Evolutionary conservation across 2,888 invertebrate genomes (phyloP).

Genomic region (Melieria omissa): DNA sequence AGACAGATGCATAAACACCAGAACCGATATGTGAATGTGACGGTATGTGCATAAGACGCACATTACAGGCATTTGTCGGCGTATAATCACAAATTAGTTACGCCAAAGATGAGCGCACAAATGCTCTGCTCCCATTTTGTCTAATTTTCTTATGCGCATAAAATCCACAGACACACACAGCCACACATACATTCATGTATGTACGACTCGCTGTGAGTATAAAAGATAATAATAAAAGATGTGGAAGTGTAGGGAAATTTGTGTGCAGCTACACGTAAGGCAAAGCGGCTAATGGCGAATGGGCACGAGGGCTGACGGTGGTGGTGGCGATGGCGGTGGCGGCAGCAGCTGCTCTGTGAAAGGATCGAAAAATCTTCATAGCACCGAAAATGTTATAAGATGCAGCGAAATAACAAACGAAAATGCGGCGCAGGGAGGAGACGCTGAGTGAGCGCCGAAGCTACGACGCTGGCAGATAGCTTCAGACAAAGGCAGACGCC

Average conservation of each 20-base stretch:
- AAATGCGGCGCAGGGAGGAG: no score
- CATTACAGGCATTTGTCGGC: conserved; percentile 23
- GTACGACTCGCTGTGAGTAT: not conserved
- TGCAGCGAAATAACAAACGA: no score
- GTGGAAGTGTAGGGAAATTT: not conserved
- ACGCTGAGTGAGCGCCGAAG: no score
- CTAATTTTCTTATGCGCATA: conserved; percentile 8
- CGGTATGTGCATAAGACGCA: conserved; percentile 1
- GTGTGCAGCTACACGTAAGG: not conserved
- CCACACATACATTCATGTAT: not conserved
- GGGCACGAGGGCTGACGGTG: no score
- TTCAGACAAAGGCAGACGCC: no score
- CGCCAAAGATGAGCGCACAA: conserved; percentile 3
- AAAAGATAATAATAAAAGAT: no score
- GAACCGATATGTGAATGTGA: not conserved
- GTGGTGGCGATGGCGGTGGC: no score
- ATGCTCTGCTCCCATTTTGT: not conserved
- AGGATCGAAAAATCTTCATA: no score
- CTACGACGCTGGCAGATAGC: no score
- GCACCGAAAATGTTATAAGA: no score
- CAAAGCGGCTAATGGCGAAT: not conserved
- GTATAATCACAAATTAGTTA: conserved; percentile 30
- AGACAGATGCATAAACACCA: not conserved
- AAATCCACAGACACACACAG: not conserved
- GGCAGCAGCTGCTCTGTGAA: no score